A percentile compares a stretch with the other conserved stretches of the same genome.
Evolutionary conservation across 2,888 invertebrate species (phyloP).

Genomic region (Tricholauxania praeusta): DNA sequence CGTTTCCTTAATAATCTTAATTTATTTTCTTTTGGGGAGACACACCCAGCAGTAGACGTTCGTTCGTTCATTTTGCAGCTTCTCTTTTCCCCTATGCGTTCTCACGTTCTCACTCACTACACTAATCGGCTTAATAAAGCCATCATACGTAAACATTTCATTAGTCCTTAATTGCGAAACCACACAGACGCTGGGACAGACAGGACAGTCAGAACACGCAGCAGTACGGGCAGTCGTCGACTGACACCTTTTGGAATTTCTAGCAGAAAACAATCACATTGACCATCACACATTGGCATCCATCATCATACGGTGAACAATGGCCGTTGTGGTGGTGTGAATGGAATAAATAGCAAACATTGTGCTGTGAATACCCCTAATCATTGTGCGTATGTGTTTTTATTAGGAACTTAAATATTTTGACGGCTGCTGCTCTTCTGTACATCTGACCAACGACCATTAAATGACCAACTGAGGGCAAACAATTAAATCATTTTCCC

Average conservation of each 20-base stretch:
- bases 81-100: too few species aligned
- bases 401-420: constrained; percentile 41
- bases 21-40: too few species aligned
- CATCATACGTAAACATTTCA: constrained; percentile 50
- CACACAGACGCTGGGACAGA: constrained; percentile 37
- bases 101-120: not conserved
- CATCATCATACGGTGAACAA: constrained; percentile 14
- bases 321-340: not conserved
- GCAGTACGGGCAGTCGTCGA: not conserved
- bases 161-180: constrained; percentile 52
- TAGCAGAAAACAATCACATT: not conserved
- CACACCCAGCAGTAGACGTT: not conserved
- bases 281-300: not conserved
- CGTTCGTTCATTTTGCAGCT: not conserved
- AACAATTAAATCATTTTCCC: constrained; percentile 38
- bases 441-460: constrained; percentile 45
- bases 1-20: too few species aligned
- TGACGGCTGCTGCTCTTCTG: constrained; percentile 46
- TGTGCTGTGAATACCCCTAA: constrained; percentile 20
- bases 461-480: constrained; percentile 31
- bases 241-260: not conserved
- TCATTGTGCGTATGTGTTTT: constrained; percentile 18
- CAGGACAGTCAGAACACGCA: constrained; percentile 3
- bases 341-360: not conserved
- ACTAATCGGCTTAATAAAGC: constrained; percentile 51